phyloP scores from a whole-genome alignment of 2,113 vertebrate species.

The Gallinago paraguaiae region DNA sequence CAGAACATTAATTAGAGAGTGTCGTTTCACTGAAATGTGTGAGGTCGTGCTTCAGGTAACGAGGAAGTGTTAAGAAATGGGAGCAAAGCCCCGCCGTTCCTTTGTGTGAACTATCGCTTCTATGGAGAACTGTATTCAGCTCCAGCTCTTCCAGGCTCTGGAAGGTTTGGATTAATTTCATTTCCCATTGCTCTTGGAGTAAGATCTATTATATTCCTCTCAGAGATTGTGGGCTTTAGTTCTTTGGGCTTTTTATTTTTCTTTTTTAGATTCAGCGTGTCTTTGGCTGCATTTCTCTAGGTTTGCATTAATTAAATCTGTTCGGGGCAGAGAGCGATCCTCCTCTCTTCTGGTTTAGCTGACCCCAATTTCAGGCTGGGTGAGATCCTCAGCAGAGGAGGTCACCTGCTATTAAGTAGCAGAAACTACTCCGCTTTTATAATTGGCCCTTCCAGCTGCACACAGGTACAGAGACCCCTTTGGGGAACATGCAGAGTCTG shows the following conservation, averaged over 20 bases:
- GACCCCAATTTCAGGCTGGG: background rate
- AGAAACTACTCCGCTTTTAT: background rate
- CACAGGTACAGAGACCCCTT: background rate
- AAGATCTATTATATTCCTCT: background rate
- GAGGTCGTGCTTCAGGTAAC: background rate
- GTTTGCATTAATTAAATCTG: background rate
- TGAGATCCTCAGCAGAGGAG: background rate
- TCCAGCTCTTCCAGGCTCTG: background rate
- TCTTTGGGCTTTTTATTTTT: background rate
- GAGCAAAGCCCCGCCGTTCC: background rate
- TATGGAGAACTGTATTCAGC: background rate
- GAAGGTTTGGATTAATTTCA: background rate
- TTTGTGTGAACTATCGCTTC: background rate
- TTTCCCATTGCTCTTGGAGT: background rate
- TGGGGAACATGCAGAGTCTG: background rate
- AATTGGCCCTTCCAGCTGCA: background rate
- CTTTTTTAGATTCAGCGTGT: background rate
- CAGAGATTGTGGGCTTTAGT: background rate
- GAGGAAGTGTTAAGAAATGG: background rate
- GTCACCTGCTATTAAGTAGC: background rate
- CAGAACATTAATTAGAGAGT: background rate
- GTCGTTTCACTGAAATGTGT: background rate
- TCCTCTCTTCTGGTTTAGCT: background rate
- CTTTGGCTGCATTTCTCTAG: background rate
- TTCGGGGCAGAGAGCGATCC: background rate